These are phyloP conservation scores for Glossophaga mutica DNA, from an alignment of 2,797 vertebrate species.

Conservation along the genomic window DNA sequence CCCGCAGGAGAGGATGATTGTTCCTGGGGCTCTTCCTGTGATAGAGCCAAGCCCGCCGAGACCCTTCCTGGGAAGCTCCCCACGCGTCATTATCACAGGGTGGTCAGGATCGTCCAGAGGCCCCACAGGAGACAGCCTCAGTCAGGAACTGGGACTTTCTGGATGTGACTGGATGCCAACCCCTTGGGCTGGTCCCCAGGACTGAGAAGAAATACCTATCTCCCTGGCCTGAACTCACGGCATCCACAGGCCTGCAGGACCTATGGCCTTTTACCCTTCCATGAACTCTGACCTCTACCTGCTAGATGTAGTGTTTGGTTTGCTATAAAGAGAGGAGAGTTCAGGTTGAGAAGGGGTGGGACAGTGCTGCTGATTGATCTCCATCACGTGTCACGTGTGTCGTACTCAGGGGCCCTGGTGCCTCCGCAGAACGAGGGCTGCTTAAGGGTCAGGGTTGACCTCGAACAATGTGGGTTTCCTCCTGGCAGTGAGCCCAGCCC, in stretches of 20 bases:
- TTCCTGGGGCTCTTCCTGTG: neutral
- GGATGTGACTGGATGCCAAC: neutral
- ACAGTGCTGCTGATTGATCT: neutral
- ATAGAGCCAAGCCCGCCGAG: neutral
- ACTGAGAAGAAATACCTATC: neutral
- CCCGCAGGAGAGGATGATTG: neutral
- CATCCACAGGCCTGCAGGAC: neutral
- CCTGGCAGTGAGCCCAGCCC: neutral
- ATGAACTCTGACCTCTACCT: neutral
- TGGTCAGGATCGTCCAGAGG: neutral
- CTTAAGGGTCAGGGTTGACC: neutral
- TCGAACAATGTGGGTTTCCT: neutral
- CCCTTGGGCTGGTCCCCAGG: neutral
- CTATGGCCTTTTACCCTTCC: neutral
- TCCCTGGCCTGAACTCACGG: neutral
- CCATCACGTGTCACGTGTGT: rapidly evolving
- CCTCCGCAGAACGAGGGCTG: neutral
- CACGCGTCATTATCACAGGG: neutral
- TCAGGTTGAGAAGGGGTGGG: neutral
- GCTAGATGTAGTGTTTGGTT: neutral
- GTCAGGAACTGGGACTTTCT: slow-evolving; percentile 49
- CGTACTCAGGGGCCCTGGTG: neutral
- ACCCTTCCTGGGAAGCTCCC: neutral
- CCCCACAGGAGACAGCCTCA: slow-evolving; percentile 12
- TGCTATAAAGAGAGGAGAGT: neutral